Evolutionary conservation across 64 coral and sea anemone species (phyloP), one percentile per base, ranked within the genome.

Genomic region (Cladopsammia gracilis): DNA sequence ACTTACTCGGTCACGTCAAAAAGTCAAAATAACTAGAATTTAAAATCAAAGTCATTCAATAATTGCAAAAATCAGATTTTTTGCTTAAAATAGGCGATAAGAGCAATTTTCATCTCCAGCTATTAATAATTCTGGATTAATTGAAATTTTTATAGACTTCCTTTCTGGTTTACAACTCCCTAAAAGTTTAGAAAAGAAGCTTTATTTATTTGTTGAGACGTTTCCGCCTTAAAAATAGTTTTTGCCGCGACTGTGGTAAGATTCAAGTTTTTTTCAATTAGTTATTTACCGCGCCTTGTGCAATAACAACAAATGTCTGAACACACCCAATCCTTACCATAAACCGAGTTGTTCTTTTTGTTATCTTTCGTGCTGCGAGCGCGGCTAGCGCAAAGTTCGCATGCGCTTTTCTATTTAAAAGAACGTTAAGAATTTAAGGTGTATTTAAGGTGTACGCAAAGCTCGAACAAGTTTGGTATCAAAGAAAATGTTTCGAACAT

Each of bases 1-100:
- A 50, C 23, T 19, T 48, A 7, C 6, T 2, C 20, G 46, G 18
- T 26, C 80, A 67, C 20, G 62, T 68, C 19, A 67, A 22, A 45
- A 82, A 64, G 23, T 82, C 10, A 50, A 50, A 84, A 67, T 68
- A 48, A 48, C 44, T 67, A 20, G 80, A 49, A 68, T 20, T 66
- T 84, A 15, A 50, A n/a, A 3, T 20, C 12, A 4, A 25, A 4
- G 26, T 8, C 72, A 75, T 45, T 45, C 14, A 75, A 50, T 77
- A 54, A 4, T 53, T 10, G 9, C 0, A 9, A 19, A 56, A 3
- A 77, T 25, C 48, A 25, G 75, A 23, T 53, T 56, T 56, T 25
- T 77, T 25, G 19, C 53, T 54, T 22, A 16, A 20, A 8, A 19
- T 64, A 5, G 53, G 53, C 7, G 53, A 56, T 14, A 64, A 64